These are phyloP conservation scores for Campoplex capitator DNA, from an alignment of 2,888 invertebrate genomes.

Conservation along the genomic window DNA sequence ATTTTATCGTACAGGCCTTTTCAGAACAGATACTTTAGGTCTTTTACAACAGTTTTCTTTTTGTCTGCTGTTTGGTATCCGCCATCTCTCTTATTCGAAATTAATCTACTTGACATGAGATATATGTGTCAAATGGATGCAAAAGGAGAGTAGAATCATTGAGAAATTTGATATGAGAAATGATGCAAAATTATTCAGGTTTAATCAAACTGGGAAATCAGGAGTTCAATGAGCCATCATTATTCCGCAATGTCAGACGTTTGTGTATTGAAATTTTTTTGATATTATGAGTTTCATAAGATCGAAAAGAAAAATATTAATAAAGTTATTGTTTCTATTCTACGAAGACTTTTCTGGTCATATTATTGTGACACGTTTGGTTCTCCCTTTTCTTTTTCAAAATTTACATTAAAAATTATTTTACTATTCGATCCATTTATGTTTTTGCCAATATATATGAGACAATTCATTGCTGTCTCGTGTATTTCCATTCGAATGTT, in stretches of 20 bases:
- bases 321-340: too few relatives aligned
- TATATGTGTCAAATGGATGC: neutral
- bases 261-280: neutral
- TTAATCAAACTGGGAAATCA: neutral
- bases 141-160: neutral
- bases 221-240: neutral
- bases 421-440: neutral
- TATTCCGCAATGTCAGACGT: neutral
- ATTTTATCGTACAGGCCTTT: neutral
- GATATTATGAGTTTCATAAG: neutral
- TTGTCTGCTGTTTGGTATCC: neutral
- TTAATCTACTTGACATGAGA: neutral
- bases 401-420: neutral
- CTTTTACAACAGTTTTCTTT: neutral
- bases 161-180: neutral
- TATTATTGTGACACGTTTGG: neutral
- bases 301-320: neutral
- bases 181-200: neutral
- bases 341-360: too few relatives aligned
- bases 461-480: neutral
- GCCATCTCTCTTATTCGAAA: neutral
- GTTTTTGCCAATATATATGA: neutral
- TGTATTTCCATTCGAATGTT: neutral
- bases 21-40: neutral
- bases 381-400: neutral